Evolutionary conservation across 2,113 vertebrate genomes (phyloP).

Genomic region (Illadopsis cleaveri): DNA sequence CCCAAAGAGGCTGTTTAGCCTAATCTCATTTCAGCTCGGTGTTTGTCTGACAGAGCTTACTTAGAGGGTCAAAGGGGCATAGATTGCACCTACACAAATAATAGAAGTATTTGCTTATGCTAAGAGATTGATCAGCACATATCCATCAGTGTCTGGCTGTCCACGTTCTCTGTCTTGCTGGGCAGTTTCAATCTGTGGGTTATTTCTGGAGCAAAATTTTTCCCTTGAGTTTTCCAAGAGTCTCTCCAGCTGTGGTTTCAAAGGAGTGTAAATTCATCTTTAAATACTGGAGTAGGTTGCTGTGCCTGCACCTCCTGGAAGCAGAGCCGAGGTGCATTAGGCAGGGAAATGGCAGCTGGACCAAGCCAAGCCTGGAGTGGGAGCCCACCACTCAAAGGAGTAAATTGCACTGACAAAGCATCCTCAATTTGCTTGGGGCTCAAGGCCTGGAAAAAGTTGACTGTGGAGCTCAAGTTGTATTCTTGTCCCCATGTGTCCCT

Average conservation of each 20-base stretch:
- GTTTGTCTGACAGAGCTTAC: constrained; percentile 10
- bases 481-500: background rate
- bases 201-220: background rate
- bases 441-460: background rate
- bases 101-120: background rate
- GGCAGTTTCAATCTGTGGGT: background rate
- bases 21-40: constrained; percentile 17
- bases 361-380: background rate
- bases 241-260: background rate
- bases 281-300: background rate
- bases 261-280: background rate
- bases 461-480: background rate
- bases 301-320: background rate
- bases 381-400: background rate
- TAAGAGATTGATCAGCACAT: background rate
- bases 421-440: background rate
- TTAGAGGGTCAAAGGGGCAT: background rate
- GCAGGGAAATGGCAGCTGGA: background rate
- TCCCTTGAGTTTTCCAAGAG: background rate
- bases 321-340: background rate
- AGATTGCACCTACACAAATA: constrained; percentile 20
- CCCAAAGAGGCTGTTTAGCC: background rate
- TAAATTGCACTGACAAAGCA: background rate
- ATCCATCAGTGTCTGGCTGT: background rate
- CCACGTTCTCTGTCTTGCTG: fast-evolving